These are phyloP conservation scores for Misgurnus mizolepis DNA, from an alignment of 2,113 vertebrate species.

Conservation along the genomic window DNA sequence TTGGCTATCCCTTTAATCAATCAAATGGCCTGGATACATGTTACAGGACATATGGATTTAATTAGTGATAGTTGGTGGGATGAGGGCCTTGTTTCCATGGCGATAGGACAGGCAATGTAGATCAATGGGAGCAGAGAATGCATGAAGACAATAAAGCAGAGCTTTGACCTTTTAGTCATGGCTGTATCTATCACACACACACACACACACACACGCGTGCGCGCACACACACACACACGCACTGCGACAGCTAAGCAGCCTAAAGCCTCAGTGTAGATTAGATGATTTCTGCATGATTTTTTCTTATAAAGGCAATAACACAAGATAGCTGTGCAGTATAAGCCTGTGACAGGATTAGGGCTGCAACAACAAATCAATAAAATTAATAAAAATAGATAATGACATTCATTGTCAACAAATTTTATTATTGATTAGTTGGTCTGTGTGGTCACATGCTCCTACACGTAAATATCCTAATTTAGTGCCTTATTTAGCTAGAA, in stretches of 20 bases:
- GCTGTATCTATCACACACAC: not conserved
- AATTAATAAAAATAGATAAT: too few species aligned
- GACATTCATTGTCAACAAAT: too few species aligned
- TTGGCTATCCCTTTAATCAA: slow-evolving; percentile 19
- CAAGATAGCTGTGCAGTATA: not conserved
- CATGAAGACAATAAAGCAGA: not conserved
- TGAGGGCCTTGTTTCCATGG: slow-evolving; percentile 40
- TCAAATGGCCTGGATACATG: not conserved
- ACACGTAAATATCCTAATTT: too few species aligned
- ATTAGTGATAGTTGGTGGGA: slow-evolving; percentile 49
- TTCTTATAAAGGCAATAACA: not conserved
- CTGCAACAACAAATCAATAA: too few species aligned
- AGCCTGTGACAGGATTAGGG: not conserved
- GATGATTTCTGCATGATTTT: not conserved
- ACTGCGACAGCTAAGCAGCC: not conserved
- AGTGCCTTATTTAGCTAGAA: too few species aligned
- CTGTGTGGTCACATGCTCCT: too few species aligned
- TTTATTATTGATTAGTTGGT: too few species aligned
- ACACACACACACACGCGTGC: not conserved
- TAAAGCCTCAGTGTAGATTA: slow-evolving; percentile 3
- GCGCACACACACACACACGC: not conserved
- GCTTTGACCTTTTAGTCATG: slow-evolving; percentile 17
- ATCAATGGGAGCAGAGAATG: not conserved
- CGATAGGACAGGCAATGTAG: slow-evolving; percentile 22
- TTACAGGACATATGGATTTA: slow-evolving; percentile 55